phyloP scores from a whole-genome alignment of 1,140 invertebrate genomes.

The Argopecten irradians region DNA sequence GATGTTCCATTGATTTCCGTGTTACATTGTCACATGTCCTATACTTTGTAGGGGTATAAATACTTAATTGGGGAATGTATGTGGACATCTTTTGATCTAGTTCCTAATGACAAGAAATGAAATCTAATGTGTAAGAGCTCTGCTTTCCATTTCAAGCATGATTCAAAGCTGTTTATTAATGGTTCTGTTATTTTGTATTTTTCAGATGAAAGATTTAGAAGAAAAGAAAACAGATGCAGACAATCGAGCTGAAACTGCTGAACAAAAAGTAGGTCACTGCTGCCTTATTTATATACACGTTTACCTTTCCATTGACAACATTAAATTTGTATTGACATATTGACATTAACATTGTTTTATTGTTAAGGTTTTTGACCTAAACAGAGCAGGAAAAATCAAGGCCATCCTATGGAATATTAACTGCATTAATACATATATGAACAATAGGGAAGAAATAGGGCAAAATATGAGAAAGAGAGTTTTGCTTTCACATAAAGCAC shows the following conservation, averaged over 20 bases:
- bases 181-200: not conserved
- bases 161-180: not conserved
- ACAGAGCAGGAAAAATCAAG: no score
- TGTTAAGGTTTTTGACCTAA: no score
- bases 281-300: no score
- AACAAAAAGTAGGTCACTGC: constrained; percentile 46
- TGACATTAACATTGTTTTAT: no score
- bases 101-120: not conserved
- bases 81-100: no score
- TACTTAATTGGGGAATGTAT: not conserved
- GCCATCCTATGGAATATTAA: no score
- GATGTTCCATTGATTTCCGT: not conserved
- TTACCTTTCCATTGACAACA: no score
- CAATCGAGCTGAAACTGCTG: constrained; percentile 43
- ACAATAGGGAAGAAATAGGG: no score
- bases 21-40: not conserved
- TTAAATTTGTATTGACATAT: no score
- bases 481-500: no score
- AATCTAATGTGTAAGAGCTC: not conserved
- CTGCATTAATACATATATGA: no score
- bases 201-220: constrained; percentile 53
- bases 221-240: constrained; percentile 45
- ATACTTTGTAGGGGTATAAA: not conserved
- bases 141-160: not conserved
- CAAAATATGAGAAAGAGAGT: no score